Percentiles rank a stretch among this genome's conserved stretches.
These are phyloP conservation scores for Selenia dentaria DNA, from an alignment of 2,888 invertebrate genomes.

Conservation along the genomic window DNA sequence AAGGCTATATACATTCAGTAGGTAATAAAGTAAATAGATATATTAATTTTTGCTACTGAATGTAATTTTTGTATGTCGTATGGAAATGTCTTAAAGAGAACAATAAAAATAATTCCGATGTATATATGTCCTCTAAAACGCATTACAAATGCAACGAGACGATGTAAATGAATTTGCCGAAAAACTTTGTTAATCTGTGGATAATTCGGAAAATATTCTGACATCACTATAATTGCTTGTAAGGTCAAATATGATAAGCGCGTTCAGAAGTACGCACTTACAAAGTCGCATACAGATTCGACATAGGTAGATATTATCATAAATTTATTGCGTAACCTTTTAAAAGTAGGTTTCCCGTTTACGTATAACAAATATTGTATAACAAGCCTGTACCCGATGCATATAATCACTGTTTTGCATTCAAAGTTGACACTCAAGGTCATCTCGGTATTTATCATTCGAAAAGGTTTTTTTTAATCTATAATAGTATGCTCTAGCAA, in stretches of 20 bases:
- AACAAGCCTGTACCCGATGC: slow-evolving; percentile 32
- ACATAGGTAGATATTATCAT: slow-evolving; percentile 4
- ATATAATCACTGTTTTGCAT: slow-evolving; percentile 53
- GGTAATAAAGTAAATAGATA: no score
- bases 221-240: background rate
- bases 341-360: slow-evolving; percentile 26
- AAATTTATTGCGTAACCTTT: slow-evolving; percentile 18
- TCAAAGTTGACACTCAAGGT: slow-evolving; percentile 57
- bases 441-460: background rate
- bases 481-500: no score
- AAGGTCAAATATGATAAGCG: slow-evolving; percentile 11
- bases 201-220: background rate
- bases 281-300: slow-evolving; percentile 21
- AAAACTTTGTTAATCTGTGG: background rate
- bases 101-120: no score
- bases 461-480: no score
- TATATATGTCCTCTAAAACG: no score
- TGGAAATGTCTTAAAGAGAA: no score
- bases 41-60: no score
- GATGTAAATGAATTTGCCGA: no score
- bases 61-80: no score
- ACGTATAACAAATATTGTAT: slow-evolving; percentile 31
- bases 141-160: no score
- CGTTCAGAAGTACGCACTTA: slow-evolving; percentile 8
- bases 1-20: no score